Percentiles rank a stretch among this genome's conserved stretches.
phyloP scores from a whole-genome alignment of 2,113 vertebrate genomes.

The Rhinopomastus cyanomelas region DNA sequence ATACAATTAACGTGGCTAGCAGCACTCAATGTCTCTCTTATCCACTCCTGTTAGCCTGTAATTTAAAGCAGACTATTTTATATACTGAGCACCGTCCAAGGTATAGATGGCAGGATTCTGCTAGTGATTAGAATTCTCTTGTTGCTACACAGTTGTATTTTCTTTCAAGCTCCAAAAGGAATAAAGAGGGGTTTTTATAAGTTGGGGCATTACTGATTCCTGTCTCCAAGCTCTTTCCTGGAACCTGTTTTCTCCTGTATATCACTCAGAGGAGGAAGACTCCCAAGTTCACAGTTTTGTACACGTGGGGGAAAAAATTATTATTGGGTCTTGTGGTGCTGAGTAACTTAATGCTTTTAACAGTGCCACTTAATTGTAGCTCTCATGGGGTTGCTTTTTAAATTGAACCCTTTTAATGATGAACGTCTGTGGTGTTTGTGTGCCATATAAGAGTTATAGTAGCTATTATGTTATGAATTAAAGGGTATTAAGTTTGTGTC shows the following conservation, averaged over 20 bases:
- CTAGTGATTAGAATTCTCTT: not conserved
- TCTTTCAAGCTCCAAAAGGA: not conserved
- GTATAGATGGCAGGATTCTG: not conserved
- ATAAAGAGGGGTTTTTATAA: not conserved
- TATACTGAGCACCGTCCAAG: not conserved
- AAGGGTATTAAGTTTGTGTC: not conserved
- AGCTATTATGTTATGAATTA: not conserved
- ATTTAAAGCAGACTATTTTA: not conserved
- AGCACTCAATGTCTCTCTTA: not conserved
- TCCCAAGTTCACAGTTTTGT: not conserved
- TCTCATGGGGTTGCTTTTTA: not conserved
- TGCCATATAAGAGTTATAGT: not conserved
- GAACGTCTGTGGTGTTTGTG: not conserved
- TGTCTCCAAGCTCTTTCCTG: not conserved
- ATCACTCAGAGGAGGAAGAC: not conserved
- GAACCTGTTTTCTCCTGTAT: not conserved
- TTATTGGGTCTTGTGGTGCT: not conserved
- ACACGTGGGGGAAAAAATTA: not conserved
- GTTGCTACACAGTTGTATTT: not conserved
- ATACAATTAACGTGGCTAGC: not conserved
- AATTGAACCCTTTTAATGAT: not conserved
- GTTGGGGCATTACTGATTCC: not conserved
- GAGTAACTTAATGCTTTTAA: not conserved
- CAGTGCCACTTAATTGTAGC: not conserved
- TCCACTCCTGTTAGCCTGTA: not conserved